Conservation (phyloP, 1,140 invertebrate species). For the Cryptotermes secundus region DNA sequence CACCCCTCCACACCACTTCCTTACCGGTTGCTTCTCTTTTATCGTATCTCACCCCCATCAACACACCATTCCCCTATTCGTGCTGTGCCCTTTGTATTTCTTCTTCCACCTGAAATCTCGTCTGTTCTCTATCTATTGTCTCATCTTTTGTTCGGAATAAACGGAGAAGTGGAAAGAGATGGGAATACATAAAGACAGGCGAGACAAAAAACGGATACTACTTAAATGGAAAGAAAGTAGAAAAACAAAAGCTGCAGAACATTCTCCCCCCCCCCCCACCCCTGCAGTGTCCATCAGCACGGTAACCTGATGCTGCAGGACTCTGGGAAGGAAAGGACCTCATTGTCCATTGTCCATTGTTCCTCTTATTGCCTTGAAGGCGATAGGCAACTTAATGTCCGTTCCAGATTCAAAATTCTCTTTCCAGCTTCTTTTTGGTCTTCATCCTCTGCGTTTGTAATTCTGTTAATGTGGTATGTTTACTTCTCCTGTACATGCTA, state of each 20-base stretch:
- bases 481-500: too few species aligned
- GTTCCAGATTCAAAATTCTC: too few species aligned
- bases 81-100: neutral
- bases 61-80: neutral
- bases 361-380: too few species aligned
- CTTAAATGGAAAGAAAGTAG: neutral
- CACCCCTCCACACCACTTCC: neutral
- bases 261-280: neutral
- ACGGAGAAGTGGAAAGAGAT: neutral
- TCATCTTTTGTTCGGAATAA: conserved; percentile 13
- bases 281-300: too few species aligned
- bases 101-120: neutral
- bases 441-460: too few species aligned
- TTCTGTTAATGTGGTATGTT: too few species aligned
- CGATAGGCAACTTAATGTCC: too few species aligned
- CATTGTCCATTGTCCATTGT: too few species aligned
- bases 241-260: neutral
- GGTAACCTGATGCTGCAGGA: neutral
- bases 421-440: too few species aligned
- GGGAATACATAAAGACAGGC: neutral
- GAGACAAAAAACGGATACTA: neutral
- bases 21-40: neutral
- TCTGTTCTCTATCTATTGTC: neutral
- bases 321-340: neutral
- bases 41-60: neutral